Conservation (phyloP, 1,140 invertebrate genomes). For the Eumaeus atala region DNA sequence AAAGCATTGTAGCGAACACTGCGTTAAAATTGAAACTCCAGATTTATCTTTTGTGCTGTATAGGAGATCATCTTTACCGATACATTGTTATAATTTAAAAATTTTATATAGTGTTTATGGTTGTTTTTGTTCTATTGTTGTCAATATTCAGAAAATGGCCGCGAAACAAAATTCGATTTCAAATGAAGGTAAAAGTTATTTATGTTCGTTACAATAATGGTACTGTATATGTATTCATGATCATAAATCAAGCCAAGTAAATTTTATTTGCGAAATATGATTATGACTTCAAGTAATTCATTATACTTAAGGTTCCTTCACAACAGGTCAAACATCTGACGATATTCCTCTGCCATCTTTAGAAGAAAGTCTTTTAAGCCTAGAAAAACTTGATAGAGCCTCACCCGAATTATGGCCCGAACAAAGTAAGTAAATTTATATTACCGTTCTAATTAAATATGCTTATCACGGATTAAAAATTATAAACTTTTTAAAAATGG, state of each 20-base stretch:
- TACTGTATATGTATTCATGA: background rate
- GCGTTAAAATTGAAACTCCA: too few species aligned
- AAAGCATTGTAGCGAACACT: too few species aligned
- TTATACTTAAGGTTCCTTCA: constrained; percentile 18
- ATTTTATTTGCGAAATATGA: background rate
- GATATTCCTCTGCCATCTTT: constrained; percentile 74
- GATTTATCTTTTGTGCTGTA: too few species aligned
- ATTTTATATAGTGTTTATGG: constrained; percentile 14
- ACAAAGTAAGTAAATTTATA: constrained; percentile 81
- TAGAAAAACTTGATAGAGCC: constrained; percentile 91
- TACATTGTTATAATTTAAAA: too few species aligned
- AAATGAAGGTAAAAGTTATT: constrained; percentile 50
- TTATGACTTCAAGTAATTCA: background rate
- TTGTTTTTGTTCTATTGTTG: constrained; percentile 28
- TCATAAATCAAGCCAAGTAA: too few species aligned
- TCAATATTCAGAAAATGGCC: constrained; percentile 69
- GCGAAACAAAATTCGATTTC: constrained; percentile 64
- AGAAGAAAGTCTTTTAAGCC: constrained; percentile 84
- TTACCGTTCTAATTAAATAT: constrained; percentile 8
- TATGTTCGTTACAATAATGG: background rate
- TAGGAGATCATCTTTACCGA: too few species aligned
- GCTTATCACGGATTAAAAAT: constrained; percentile 11
- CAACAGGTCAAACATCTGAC: constrained; percentile 62
- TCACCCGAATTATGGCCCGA: constrained; percentile 96
- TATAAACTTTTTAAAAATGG: constrained; percentile 59